A percentile compares a stretch with the other conserved stretches of the same genome.
Evolutionary conservation across 2,113 vertebrate species (phyloP).

Genomic region (Struthio camelus): DNA sequence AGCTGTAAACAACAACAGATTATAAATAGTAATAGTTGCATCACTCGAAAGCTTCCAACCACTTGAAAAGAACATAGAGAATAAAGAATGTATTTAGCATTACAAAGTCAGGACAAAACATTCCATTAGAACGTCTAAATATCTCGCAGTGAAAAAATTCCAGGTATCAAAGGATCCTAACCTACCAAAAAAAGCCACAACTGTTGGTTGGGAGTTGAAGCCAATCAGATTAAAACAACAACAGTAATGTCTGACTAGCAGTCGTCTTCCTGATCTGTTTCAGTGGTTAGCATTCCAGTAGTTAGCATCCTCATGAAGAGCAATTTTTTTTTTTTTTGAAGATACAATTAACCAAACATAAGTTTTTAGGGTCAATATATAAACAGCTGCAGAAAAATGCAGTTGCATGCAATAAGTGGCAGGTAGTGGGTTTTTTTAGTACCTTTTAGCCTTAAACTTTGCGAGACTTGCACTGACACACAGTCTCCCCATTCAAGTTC

Average conservation of each 20-base stretch:
- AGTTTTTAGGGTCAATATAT: neutral
- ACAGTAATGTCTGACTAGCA: neutral
- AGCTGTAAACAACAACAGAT: constrained; percentile 1
- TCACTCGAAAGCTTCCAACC: neutral
- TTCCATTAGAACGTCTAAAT: neutral
- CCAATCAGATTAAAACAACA: neutral
- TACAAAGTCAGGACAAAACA: neutral
- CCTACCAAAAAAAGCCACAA: neutral
- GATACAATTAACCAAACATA: neutral
- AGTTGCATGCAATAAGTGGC: neutral
- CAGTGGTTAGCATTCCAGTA: neutral
- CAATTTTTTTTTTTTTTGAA: neutral
- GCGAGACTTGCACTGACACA: neutral
- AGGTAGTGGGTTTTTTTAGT: neutral
- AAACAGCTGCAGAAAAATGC: neutral
- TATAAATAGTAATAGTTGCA: neutral
- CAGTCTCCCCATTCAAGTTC: neutral
- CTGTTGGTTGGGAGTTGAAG: neutral
- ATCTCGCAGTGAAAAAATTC: neutral
- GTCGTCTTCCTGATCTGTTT: neutral
- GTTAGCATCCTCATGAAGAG: neutral
- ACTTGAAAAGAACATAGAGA: too few relatives aligned
- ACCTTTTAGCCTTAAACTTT: neutral
- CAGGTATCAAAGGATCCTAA: neutral
- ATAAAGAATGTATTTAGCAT: neutral